These are phyloP conservation scores for Drosophila trapezifrons DNA, from an alignment of 1,140 invertebrate genomes.

Conservation along the genomic window DNA sequence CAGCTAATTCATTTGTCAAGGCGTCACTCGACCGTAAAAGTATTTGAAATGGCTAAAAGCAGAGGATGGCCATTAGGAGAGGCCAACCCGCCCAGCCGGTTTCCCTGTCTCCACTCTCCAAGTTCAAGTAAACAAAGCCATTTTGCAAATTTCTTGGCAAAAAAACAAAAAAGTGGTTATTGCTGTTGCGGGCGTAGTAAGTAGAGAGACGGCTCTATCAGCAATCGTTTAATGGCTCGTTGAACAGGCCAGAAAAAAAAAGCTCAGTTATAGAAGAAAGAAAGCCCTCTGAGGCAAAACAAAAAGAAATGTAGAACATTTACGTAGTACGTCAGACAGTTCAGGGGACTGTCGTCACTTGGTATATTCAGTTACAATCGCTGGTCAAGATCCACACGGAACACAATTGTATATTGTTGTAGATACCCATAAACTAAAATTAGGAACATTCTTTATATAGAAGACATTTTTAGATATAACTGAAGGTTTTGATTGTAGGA, in stretches of 20 bases:
- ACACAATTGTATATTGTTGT: background rate
- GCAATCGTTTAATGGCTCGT: slow-evolving; percentile 77
- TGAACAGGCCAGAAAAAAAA: slow-evolving; percentile 57
- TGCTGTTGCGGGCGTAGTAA: slow-evolving; percentile 47
- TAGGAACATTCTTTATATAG: background rate
- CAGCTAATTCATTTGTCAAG: slow-evolving; percentile 64
- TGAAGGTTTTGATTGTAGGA: background rate
- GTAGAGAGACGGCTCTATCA: slow-evolving; percentile 54
- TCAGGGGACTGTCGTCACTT: slow-evolving; percentile 35
- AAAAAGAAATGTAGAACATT: slow-evolving; percentile 17
- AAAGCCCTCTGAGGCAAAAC: slow-evolving; percentile 24
- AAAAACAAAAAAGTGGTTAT: slow-evolving; percentile 39
- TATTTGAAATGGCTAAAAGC: slow-evolving; percentile 63
- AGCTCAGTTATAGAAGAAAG: slow-evolving; percentile 45
- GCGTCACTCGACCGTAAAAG: slow-evolving; percentile 55
- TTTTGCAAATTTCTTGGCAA: slow-evolving; percentile 59
- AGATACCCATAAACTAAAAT: no score
- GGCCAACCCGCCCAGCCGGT: slow-evolving; percentile 50
- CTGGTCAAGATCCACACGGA: slow-evolving; percentile 29
- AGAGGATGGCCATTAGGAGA: slow-evolving; percentile 45
- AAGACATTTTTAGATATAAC: background rate
- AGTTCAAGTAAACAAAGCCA: slow-evolving; percentile 64
- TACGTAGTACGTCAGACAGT: slow-evolving; percentile 44
- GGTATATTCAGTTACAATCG: slow-evolving; percentile 29
- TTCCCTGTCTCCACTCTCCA: slow-evolving; percentile 19